Evolutionary conservation across 2,113 vertebrate species (phyloP), one percentile per base, ranked within the genome.

Genomic region (Loxodonta africana): DNA sequence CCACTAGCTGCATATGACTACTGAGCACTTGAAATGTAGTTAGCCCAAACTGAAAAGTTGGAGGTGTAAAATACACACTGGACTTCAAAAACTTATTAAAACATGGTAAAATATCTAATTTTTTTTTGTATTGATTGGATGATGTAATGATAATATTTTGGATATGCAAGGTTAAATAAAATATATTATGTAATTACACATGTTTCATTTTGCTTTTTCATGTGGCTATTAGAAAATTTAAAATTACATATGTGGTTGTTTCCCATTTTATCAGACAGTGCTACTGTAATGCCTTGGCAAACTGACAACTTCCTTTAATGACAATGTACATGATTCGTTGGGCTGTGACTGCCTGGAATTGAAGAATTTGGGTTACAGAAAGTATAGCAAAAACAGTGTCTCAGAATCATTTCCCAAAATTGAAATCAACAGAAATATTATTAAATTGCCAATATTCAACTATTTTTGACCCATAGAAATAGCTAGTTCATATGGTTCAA

Each of bases 221-320:
- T 92, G 51, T 33, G 33, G 4, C 5, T 94, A 46, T 14, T 33
- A 46, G 37, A 78, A 63, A 94, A 73, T 77, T 91, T 81, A 44
- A 73, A 88, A 80, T 88, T 46, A 83, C 6, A 10, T 80, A 46
- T 62, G 7, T 91, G 37, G 41, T 84, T 84, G 11, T 65, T 23
- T 46, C 25, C 28, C 18, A 48, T 60, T 81, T 73, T 62, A 18
- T 81, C 63, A 41, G 12, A 53, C 20, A 62, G 11, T 21, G 8
- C 81, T 69, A 10, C 1, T 90, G 26, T 90, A 74, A 65, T 67
- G 17, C 2, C 57, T 88, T 73, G 7, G 4, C 2, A 76, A 53
- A 48, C 73, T 90, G 8, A 96, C 44, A 91, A 84, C 85, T 84
- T 10, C 41, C 60, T 48, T 33, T 95, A 90, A 57, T 18, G 37